A percentile compares a stretch with the other conserved stretches of the same genome.
Evolutionary conservation across 2,113 vertebrate species (phyloP).

Genomic region (Chaenocephalus aceratus): DNA sequence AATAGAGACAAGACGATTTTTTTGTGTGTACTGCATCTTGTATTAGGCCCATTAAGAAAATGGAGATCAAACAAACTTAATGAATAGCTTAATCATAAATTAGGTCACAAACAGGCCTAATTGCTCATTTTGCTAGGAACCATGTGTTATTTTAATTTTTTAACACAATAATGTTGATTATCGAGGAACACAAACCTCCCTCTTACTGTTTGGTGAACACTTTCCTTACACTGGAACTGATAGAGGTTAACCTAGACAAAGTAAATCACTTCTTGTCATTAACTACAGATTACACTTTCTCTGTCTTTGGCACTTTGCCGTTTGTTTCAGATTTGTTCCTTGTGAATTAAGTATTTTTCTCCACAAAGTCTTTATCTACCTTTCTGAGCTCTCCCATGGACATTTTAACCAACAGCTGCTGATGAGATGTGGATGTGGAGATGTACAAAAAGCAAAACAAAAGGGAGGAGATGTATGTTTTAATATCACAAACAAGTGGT

Average conservation of each 20-base stretch:
- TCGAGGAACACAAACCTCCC: no score
- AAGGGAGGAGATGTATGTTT: conserved; percentile 20
- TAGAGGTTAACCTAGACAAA: background rate
- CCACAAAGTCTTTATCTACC: conserved; percentile 37
- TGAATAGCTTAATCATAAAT: no score
- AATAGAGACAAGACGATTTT: no score
- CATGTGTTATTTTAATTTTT: no score
- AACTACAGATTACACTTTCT: background rate
- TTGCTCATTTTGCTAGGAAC: no score
- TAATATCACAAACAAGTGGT: conserved; percentile 34
- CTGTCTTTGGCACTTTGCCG: background rate
- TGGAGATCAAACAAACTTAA: no score
- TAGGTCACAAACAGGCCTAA: no score
- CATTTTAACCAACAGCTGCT: conserved; percentile 55
- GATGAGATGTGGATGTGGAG: conserved; percentile 35
- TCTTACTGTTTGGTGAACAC: background rate
- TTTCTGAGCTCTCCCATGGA: conserved; percentile 59
- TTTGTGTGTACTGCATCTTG: no score
- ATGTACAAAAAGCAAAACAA: no score
- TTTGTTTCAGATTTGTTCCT: conserved; percentile 3
- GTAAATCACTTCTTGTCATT: background rate
- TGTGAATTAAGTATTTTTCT: conserved; percentile 8
- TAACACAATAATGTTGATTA: no score
- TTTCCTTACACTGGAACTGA: background rate
- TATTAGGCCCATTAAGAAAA: no score